Conservation (phyloP, 2,113 vertebrate genomes). For the Centropus bengalensis region DNA sequence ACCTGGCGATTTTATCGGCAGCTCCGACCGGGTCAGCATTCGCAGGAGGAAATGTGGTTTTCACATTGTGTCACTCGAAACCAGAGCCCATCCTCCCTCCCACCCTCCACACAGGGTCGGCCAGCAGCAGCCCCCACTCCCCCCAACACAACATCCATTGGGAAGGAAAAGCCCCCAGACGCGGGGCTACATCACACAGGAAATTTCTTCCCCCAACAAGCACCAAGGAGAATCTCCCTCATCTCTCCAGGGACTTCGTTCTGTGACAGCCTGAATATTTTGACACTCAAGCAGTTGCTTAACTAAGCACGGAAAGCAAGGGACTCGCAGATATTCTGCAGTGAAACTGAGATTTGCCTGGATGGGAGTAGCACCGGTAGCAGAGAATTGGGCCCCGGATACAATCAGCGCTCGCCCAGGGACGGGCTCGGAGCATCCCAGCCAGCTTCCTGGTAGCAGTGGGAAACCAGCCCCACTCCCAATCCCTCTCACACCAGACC, state of each 20-base stretch:
- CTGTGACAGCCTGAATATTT: neutral
- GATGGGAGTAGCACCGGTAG: accelerated
- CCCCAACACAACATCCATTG: accelerated
- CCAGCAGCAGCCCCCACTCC: neutral
- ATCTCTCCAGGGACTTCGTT: neutral
- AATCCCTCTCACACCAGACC: neutral
- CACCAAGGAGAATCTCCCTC: neutral
- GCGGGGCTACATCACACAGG: neutral
- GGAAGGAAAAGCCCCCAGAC: neutral
- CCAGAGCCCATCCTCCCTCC: neutral
- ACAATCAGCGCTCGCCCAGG: accelerated
- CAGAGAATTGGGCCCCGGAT: neutral
- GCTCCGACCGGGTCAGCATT: neutral
- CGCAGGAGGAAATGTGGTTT: neutral
- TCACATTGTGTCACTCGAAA: neutral
- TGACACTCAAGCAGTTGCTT: neutral
- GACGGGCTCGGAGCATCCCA: neutral
- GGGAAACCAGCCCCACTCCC: neutral
- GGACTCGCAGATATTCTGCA: neutral
- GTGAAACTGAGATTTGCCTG: neutral
- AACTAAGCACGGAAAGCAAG: neutral
- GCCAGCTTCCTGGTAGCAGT: neutral
- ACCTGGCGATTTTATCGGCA: constrained; percentile 45
- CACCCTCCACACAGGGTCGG: neutral
- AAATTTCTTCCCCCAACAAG: neutral